Evolutionary conservation across 2,797 vertebrate species (phyloP), one percentile per base, ranked within the genome.

Genomic region (Siniperca obscura): DNA sequence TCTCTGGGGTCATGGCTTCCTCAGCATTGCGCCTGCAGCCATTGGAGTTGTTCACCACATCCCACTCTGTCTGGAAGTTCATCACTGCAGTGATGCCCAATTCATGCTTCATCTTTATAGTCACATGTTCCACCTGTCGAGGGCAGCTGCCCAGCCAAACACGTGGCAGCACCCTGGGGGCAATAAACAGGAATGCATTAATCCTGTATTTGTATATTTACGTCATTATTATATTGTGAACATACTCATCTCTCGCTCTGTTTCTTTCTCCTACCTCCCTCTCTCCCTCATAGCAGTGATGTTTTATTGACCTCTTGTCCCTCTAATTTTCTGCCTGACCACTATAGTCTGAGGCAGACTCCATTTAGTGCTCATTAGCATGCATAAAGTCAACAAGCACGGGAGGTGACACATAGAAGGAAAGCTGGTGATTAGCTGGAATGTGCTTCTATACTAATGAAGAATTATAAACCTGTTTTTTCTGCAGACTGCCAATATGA

Each of bases 131-230:
- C 87, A 97, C 89, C 82, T 97, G 97, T 61, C 97, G 97, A 78
- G 98, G 98, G 77, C 98, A 99, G 88, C 98, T 99, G 78, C 98
- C 98, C 87, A 99, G 92, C 97, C 97, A 99, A 85, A 99, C 91
- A 78, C 95, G 96, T 1, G 97, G 96, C 60, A 99, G 94, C 87
- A 99, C 96, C 93, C 98, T 99, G 83, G 5, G 40, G 65, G 14
- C 1, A 40, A 78, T 9, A 69, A 71, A 77, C 22, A 78, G 0
- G 30, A 27, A 72, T 19, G 21, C 9, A 53, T 66, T 56, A 34
- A 44, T 70, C 27, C 25, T 71, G 68, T 38, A 57, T 30, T 40
- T 68, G 17, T n/a, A 19, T 52, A 7, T 42, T 70, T 5, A 21
- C 21, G 9, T 66, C 21, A 22, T 55, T 53, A 42, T 52, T 30